Evolutionary conservation across 2,888 invertebrate species (phyloP).

Genomic region (Rotaria macrura): DNA sequence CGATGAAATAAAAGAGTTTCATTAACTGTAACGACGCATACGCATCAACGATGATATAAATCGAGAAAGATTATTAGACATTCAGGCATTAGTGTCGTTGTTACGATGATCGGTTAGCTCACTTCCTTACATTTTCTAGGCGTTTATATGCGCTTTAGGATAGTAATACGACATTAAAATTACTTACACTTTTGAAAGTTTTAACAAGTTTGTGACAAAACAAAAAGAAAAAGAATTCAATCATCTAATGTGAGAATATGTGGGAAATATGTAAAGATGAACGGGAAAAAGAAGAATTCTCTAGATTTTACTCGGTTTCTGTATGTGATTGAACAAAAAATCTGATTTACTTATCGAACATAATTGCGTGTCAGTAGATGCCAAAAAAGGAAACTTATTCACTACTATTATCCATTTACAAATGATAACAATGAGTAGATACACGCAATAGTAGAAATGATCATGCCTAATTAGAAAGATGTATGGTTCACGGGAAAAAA

Average conservation of each 20-base stretch:
- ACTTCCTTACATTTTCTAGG: neutral
- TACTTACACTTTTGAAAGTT: neutral
- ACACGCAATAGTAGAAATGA: neutral
- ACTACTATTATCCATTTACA: neutral
- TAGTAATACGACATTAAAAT: neutral
- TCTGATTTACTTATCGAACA: neutral
- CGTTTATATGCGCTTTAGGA: neutral
- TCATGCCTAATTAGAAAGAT: neutral
- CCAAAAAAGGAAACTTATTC: neutral
- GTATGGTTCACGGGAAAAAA: no score
- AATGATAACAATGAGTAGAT: neutral
- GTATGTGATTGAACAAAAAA: neutral
- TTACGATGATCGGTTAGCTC: neutral
- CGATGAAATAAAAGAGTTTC: neutral
- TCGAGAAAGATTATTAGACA: neutral
- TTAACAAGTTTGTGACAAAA: neutral
- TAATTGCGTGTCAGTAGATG: neutral
- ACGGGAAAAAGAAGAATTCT: neutral
- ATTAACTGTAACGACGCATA: neutral
- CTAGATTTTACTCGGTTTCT: neutral
- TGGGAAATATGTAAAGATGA: neutral
- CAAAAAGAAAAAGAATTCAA: neutral
- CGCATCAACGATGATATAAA: neutral
- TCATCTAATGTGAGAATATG: neutral
- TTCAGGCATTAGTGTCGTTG: neutral